Conservation (phyloP, 2,888 invertebrate genomes). For the Drosophila macrospina region DNA sequence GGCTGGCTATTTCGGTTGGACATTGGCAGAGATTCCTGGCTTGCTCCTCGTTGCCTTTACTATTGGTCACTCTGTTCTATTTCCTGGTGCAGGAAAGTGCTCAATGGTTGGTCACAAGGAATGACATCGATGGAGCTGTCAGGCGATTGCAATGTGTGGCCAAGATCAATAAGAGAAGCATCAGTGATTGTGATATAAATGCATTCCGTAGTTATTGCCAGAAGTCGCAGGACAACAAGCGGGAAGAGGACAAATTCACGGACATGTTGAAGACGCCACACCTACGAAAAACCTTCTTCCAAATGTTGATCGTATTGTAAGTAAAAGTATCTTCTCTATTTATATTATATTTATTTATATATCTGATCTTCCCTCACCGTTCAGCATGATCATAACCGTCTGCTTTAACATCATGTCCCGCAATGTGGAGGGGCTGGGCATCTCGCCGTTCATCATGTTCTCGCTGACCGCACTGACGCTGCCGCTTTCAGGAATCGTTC, state of each 20-base stretch:
- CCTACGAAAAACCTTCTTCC: constrained; percentile 85
- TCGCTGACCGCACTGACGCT: constrained; percentile 86
- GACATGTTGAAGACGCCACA: constrained; percentile 86
- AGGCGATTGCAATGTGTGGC: constrained; percentile 86
- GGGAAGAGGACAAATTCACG: constrained; percentile 57
- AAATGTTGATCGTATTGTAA: constrained; percentile 87
- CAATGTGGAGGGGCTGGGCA: constrained; percentile 86
- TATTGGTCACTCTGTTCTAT: constrained; percentile 85
- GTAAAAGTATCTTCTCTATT: constrained; percentile 53
- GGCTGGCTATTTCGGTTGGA: constrained; percentile 85
- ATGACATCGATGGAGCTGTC: constrained; percentile 86
- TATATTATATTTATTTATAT: too few species aligned
- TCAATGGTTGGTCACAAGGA: constrained; percentile 87
- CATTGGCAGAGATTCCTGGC: constrained; percentile 86
- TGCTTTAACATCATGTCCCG: constrained; percentile 87
- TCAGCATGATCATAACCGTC: constrained; percentile 86
- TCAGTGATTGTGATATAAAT: constrained; percentile 79
- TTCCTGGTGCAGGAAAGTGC: constrained; percentile 87
- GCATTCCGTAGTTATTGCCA: constrained; percentile 77
- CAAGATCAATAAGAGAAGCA: constrained; percentile 85
- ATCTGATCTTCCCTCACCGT: not conserved
- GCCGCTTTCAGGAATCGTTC: constrained; percentile 85
- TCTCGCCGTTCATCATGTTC: constrained; percentile 87
- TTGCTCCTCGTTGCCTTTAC: constrained; percentile 86
- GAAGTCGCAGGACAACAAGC: constrained; percentile 28